Percentiles rank a stretch among this genome's conserved stretches.
Conservation (phyloP, 53 echinoderm and acorn worm genomes). For the Stichopus horrens region DNA sequence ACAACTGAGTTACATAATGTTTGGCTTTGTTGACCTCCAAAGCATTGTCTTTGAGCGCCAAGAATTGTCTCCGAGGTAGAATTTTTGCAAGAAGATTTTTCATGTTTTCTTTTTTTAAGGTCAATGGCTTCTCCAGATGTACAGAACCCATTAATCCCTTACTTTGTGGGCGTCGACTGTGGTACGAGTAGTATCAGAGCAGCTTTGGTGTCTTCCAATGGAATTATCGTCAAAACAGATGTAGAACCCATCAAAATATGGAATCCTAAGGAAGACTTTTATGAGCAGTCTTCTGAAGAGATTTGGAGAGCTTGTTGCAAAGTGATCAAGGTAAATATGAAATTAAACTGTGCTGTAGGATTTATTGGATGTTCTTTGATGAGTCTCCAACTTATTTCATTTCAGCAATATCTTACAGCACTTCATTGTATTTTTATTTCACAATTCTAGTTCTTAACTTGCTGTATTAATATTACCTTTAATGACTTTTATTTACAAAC, state of each 20-base stretch:
- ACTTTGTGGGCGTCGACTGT: conserved; percentile 86
- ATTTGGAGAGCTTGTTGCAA: conserved; percentile 80
- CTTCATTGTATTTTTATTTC: no score
- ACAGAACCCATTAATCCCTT: conserved; percentile 9
- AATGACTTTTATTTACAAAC: no score
- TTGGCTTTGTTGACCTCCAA: no score
- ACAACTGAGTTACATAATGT: no score
- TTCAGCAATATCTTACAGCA: no score
- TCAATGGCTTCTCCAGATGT: neutral
- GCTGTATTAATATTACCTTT: no score
- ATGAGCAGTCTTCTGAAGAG: conserved; percentile 85
- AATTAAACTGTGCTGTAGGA: no score
- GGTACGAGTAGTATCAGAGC: conserved; percentile 86
- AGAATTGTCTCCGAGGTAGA: no score
- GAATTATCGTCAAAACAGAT: conserved; percentile 28
- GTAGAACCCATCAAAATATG: conserved; percentile 67
- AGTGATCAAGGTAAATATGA: conserved; percentile 66
- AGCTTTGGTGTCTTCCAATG: conserved; percentile 62
- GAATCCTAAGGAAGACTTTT: conserved; percentile 69
- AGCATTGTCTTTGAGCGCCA: no score
- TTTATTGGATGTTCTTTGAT: no score
- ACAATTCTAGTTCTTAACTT: no score
- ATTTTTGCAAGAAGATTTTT: neutral
- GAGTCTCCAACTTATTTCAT: no score
- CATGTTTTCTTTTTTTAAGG: neutral